Conservation (phyloP, 1,140 invertebrate genomes). For the Trachelipus rathkii region DNA sequence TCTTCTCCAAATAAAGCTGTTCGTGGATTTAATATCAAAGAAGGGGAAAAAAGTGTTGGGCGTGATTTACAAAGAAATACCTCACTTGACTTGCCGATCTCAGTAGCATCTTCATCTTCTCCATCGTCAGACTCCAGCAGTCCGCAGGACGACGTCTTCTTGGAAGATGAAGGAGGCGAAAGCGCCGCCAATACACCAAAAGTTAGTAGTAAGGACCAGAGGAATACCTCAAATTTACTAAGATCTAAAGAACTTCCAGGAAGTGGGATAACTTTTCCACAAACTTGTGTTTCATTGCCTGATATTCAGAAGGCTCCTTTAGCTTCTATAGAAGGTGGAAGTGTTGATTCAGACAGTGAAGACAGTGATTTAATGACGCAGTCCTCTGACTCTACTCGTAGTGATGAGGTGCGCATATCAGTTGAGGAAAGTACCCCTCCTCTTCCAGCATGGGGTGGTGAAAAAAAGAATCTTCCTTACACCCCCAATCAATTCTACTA, state of each 20-base stretch:
- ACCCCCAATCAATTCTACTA: too few relatives aligned
- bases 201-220: too few relatives aligned
- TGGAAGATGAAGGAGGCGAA: too few relatives aligned
- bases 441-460: conserved; percentile 30
- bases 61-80: too few relatives aligned
- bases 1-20: conserved; percentile 44
- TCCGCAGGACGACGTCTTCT: neutral
- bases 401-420: conserved; percentile 44
- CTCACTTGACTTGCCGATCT: neutral
- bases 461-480: neutral
- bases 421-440: conserved; percentile 30
- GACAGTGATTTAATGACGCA: conserved; percentile 44
- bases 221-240: too few relatives aligned
- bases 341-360: conserved; percentile 45
- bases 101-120: neutral
- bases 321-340: conserved; percentile 43
- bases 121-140: neutral
- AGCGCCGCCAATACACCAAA: too few relatives aligned
- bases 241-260: too few relatives aligned
- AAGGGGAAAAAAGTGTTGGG: too few relatives aligned
- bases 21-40: conserved; percentile 38
- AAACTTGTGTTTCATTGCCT: too few relatives aligned
- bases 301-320: conserved; percentile 32
- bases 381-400: conserved; percentile 44
- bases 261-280: too few relatives aligned